These are phyloP conservation scores for Metaphire vulgaris DNA, from an alignment of 1,140 invertebrate genomes.

Conservation along the genomic window DNA sequence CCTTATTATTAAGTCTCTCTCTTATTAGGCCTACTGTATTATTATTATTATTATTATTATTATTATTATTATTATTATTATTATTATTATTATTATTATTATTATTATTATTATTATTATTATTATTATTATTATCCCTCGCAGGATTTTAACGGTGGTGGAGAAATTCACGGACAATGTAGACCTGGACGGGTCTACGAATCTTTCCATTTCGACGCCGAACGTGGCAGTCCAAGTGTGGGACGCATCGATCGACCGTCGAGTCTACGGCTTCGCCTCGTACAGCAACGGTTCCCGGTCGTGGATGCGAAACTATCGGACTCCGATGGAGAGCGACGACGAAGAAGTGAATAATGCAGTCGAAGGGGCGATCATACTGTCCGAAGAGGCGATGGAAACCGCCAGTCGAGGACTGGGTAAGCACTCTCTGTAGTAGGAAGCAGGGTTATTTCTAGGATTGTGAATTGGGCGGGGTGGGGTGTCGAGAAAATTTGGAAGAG, in stretches of 20 bases:
- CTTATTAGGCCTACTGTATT: no score
- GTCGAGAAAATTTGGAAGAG: no score
- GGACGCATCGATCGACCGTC: background rate
- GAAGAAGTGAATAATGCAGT: background rate
- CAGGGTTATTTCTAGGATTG: no score
- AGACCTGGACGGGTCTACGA: background rate
- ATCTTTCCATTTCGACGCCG: background rate
- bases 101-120: no score
- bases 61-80: no score
- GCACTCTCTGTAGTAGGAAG: no score
- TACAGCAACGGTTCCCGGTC: background rate
- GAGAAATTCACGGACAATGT: background rate
- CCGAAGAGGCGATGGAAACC: background rate
- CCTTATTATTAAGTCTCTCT: no score
- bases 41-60: no score
- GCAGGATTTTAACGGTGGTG: background rate
- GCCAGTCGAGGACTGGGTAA: background rate
- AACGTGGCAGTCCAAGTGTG: background rate
- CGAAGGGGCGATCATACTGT: background rate
- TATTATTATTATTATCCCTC: conserved; percentile 4
- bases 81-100: no score
- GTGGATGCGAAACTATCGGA: background rate
- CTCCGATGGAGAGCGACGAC: background rate
- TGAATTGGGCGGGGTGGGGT: no score
- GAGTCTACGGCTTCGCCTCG: background rate